Base-by-base conservation (phyloP, 1,140 invertebrate genomes). In the Drosophila pseudoananassae region DNA sequence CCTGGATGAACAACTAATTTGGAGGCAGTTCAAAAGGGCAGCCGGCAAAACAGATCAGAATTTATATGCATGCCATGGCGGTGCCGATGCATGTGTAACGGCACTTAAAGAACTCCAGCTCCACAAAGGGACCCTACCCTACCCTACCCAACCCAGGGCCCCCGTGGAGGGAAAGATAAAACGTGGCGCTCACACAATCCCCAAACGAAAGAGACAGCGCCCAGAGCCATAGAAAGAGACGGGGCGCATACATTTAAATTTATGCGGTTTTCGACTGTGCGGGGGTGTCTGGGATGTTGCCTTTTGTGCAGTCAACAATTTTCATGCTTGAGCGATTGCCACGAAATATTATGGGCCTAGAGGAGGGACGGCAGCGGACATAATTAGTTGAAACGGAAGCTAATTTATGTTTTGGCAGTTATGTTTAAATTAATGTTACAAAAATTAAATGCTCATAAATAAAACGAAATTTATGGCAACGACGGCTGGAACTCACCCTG, bases 361-460 rank as follows among this genome's bases (percentile, higher is more conserved):
- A 46, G 15, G 51, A 36, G 33, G 46, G 9, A 20, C 17, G 14
- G 38, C 38, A 46, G 46, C 49, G 70, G 63, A 80, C 80, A 85
- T 90, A 91, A 90, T 91, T 91, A 91, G 90, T 87, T 91, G 80
- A 91, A 91, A 91, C 85, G 90, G 90, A 90, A 91, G 85, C 85
- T 90, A 90, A 91, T 91, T 91, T 91, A 91, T 91, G 90, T 91
- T 91, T 90, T 91, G 90, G 85, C 90, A 91, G 90, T 91, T 91
- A 90, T 90, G 79, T 79, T 84, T 87, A 84, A 91, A 90, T 91
- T 91, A 91, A 91, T 91, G 90, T 91, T 85, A 91, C 82, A 91
- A 81, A 83, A 88, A 91, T 91, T 91, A 91, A 91, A 90, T 90
- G 82, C 76, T 81, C 80, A 91, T 91, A 91, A 91, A 91, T 91